Evolutionary conservation across 2,113 vertebrate species (phyloP).

Genomic region (Pteruthius melanotis): DNA sequence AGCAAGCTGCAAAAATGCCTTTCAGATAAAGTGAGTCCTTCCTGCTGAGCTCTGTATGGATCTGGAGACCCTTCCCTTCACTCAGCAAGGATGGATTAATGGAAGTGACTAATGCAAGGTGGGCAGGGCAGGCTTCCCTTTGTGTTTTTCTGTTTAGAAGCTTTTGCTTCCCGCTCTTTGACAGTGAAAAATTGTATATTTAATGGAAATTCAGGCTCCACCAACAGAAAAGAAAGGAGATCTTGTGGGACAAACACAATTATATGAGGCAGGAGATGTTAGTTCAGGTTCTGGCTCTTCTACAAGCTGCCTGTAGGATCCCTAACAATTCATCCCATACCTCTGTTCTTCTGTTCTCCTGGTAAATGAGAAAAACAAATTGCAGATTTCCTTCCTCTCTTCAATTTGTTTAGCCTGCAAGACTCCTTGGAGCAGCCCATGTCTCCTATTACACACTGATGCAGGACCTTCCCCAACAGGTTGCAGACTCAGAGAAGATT

Average conservation of each 20-base stretch:
- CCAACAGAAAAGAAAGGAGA: not conserved
- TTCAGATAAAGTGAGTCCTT: not conserved
- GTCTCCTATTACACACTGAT: not conserved
- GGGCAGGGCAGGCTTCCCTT: not conserved
- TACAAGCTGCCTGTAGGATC: not conserved
- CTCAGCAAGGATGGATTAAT: not conserved
- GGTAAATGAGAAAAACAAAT: conserved; percentile 49
- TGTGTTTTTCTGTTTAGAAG: not conserved
- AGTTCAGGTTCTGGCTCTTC: not conserved
- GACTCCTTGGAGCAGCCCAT: not conserved
- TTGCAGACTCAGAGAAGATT: conserved; percentile 16
- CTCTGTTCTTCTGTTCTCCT: conserved; percentile 30
- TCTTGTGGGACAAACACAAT: not conserved
- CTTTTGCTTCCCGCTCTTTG: not conserved
- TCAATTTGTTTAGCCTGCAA: not conserved
- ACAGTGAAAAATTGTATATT: not conserved
- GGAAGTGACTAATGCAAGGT: not conserved
- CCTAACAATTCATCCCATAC: not conserved
- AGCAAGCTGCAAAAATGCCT: not conserved
- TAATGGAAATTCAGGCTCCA: not conserved
- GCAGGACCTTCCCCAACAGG: not conserved
- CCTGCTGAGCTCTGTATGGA: not conserved
- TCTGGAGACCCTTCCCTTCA: not conserved
- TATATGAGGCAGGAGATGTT: not conserved
- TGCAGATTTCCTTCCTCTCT: conserved; percentile 29